Evolutionary conservation across 2,888 invertebrate species (phyloP).

Genomic region (Pristionchus arcanus): DNA sequence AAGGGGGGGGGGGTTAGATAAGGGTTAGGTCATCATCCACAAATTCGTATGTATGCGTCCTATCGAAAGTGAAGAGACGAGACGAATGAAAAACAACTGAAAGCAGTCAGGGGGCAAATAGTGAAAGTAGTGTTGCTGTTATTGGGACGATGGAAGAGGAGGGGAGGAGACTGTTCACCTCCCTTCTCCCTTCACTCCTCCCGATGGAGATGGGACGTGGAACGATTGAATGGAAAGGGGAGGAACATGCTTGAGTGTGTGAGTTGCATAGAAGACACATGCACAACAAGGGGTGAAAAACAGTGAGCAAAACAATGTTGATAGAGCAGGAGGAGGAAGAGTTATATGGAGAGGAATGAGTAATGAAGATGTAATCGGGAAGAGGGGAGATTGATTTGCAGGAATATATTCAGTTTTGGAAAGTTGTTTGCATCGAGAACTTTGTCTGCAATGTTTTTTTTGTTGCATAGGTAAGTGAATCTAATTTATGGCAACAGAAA

Average conservation of each 20-base stretch:
- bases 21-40: background rate
- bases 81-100: slow-evolving; percentile 49
- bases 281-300: slow-evolving; percentile 2
- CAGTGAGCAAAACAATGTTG: slow-evolving; percentile 25
- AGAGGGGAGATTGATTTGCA: background rate
- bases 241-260: slow-evolving; percentile 44
- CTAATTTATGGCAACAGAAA: background rate
- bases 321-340: slow-evolving; percentile 22
- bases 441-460: background rate
- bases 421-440: background rate
- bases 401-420: background rate
- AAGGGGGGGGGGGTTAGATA: background rate
- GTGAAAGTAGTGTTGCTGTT: slow-evolving; percentile 53
- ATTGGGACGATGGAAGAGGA: slow-evolving; percentile 7
- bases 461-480: background rate
- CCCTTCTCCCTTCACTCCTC: slow-evolving; percentile 3
- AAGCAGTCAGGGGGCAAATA: slow-evolving; percentile 50
- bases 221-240: slow-evolving; percentile 33
- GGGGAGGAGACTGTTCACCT: slow-evolving; percentile 32
- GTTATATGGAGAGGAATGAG: background rate
- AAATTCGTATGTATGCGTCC: background rate
- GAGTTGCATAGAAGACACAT: slow-evolving; percentile 3
- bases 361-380: slow-evolving; percentile 11
- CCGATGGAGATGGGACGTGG: background rate
- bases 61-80: background rate